Conservation (phyloP, 2,113 vertebrate genomes). For the Sinocyclocheilus rhinocerous region DNA sequence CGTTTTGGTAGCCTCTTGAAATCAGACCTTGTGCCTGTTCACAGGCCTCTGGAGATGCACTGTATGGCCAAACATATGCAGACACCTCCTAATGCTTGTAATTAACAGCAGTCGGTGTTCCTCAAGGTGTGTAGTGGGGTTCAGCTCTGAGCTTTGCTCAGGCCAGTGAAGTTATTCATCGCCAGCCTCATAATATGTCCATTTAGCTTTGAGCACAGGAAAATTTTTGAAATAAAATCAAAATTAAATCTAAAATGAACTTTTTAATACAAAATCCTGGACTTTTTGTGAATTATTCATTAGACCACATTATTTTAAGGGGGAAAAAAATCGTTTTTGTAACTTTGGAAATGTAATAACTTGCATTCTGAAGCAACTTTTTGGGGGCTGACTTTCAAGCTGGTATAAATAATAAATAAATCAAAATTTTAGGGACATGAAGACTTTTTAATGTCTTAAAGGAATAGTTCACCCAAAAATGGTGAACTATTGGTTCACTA, state of each 20-base stretch:
- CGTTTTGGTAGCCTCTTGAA: background rate
- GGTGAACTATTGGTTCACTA: too few species aligned
- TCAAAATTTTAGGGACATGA: too few species aligned
- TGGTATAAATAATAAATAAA: too few species aligned
- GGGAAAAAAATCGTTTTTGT: background rate
- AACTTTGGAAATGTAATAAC: too few species aligned
- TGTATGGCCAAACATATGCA: background rate
- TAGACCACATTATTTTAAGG: background rate
- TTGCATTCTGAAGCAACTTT: background rate
- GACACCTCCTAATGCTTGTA: background rate
- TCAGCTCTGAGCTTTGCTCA: too few species aligned
- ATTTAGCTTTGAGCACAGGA: background rate
- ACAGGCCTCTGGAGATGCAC: background rate
- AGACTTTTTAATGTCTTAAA: too few species aligned
- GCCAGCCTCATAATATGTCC: too few species aligned
- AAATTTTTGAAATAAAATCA: background rate
- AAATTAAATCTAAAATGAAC: background rate
- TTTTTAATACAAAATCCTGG: background rate
- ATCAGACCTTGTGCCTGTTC: conserved; percentile 6
- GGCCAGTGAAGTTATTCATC: too few species aligned
- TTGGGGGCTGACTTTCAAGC: too few species aligned
- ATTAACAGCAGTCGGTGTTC: background rate
- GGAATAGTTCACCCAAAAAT: too few species aligned
- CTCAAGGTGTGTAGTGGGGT: background rate
- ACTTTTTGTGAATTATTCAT: too few species aligned